Conservation (phyloP, 2,797 vertebrate species). For the Chromobotia macracanthus region DNA sequence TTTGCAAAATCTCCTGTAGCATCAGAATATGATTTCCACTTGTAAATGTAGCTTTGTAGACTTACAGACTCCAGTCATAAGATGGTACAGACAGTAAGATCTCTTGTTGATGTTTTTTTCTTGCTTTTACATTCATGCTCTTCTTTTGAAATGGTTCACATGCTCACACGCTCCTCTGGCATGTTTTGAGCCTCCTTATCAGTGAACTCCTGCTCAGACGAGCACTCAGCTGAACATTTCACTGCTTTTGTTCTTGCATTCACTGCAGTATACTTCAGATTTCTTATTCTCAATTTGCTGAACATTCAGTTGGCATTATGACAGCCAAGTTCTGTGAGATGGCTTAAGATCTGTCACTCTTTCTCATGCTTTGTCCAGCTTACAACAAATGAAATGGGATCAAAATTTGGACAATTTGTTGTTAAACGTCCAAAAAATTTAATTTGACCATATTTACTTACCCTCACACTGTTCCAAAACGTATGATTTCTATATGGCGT, state of each 20-base stretch:
- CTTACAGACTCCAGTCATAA: too few species aligned
- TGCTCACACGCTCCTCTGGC: conserved; percentile 8
- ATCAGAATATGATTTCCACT: too few species aligned
- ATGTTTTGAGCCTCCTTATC: conserved; percentile 15
- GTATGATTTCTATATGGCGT: neutral
- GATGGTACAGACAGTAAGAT: conserved; percentile 23
- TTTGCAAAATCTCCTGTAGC: too few species aligned
- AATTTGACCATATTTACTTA: neutral
- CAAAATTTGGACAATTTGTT: neutral
- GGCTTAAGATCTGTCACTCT: conserved; percentile 21
- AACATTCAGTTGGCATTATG: neutral
- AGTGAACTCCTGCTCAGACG: conserved; percentile 32
- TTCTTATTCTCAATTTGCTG: conserved; percentile 15
- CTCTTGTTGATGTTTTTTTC: conserved; percentile 10
- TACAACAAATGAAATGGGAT: neutral
- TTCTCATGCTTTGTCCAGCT: conserved; percentile 16
- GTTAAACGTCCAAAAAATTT: neutral
- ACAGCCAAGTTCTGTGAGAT: conserved; percentile 8
- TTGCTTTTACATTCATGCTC: conserved; percentile 9
- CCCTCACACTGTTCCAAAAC: neutral
- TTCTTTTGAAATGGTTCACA: conserved; percentile 15
- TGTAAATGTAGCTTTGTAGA: too few species aligned
- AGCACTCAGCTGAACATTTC: conserved; percentile 26
- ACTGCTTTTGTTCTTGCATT: conserved; percentile 25
- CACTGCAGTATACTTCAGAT: conserved; percentile 23